A percentile compares a stretch with the other conserved stretches of the same genome.
Evolutionary conservation across 2,888 invertebrate genomes (phyloP).

Genomic region (Amphipoea lucens): DNA sequence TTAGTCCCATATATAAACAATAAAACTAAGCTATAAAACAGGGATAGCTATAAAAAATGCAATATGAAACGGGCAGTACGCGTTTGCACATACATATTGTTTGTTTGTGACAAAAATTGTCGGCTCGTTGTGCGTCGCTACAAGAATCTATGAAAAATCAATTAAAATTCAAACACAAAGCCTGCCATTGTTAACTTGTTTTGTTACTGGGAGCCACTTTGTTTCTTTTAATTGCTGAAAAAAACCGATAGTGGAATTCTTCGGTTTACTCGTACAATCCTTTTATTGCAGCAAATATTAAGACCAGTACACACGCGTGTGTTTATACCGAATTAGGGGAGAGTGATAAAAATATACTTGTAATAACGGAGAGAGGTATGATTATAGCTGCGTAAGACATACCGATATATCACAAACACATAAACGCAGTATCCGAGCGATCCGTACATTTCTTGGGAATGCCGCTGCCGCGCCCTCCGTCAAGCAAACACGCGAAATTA

Average conservation of each 20-base stretch:
- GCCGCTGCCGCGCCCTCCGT: constrained; percentile 68
- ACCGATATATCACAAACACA: constrained; percentile 62
- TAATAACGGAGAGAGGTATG: constrained; percentile 43
- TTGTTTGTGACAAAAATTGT: constrained; percentile 52
- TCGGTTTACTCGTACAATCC: constrained; percentile 15
- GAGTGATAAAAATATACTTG: constrained; percentile 42
- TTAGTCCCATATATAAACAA: constrained; percentile 46
- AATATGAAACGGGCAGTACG: constrained; percentile 52
- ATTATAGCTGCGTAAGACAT: constrained; percentile 51
- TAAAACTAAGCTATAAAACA: constrained; percentile 47
- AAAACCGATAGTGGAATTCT: constrained; percentile 17
- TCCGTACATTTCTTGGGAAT: constrained; percentile 66
- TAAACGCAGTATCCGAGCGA: constrained; percentile 61
- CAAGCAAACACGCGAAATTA: constrained; percentile 78
- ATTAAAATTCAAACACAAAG: constrained; percentile 54
- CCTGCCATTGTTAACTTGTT: constrained; percentile 51
- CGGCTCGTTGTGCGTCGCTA: constrained; percentile 28
- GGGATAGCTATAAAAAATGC: constrained; percentile 55
- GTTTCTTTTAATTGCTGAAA: constrained; percentile 47
- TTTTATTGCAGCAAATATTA: constrained; percentile 30
- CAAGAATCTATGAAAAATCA: constrained; percentile 60
- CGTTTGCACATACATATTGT: constrained; percentile 54
- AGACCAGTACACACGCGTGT: not conserved
- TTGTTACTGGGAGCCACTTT: constrained; percentile 48
- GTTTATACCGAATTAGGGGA: constrained; percentile 13